These are phyloP conservation scores for Nautilus pompilius DNA, from an alignment of 1,140 invertebrate genomes.

Conservation along the genomic window DNA sequence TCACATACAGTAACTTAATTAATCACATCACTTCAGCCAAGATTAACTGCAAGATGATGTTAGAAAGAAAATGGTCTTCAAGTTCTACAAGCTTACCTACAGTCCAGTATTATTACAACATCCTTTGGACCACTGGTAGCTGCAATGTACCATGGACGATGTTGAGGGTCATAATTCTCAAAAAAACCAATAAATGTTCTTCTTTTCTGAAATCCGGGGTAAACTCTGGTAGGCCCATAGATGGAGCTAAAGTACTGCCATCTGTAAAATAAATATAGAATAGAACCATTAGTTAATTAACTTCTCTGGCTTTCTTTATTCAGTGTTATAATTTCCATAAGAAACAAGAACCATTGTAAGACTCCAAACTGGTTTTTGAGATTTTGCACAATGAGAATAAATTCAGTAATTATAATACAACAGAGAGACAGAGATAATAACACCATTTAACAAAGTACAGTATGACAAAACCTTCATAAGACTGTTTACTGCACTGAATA, in stretches of 20 bases:
- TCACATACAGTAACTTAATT: no score
- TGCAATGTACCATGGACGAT: conserved; percentile 57
- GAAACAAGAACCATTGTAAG: no score
- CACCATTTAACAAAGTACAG: no score
- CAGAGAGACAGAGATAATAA: no score
- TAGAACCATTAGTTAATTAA: not conserved
- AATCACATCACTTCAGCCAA: no score
- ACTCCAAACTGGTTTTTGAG: no score
- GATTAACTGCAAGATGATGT: not conserved
- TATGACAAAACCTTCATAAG: no score
- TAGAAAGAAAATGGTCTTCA: not conserved
- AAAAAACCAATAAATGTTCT: conserved; percentile 59
- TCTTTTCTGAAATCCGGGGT: conserved; percentile 56
- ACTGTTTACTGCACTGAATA: no score
- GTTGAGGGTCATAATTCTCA: conserved; percentile 56
- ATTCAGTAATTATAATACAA: no score
- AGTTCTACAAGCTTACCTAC: conserved; percentile 39
- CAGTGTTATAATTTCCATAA: no score
- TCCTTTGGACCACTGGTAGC: conserved; percentile 58
- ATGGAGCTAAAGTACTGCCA: conserved; percentile 59
- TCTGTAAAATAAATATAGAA: conserved; percentile 26
- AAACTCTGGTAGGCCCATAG: conserved; percentile 50
- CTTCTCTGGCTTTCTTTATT: no score
- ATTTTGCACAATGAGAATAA: no score
- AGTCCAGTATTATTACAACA: conserved; percentile 56